A percentile compares a stretch with the other conserved stretches of the same genome.
Evolutionary conservation across 1,140 invertebrate genomes (phyloP).

Genomic region (Rhizoglyphus robini): DNA sequence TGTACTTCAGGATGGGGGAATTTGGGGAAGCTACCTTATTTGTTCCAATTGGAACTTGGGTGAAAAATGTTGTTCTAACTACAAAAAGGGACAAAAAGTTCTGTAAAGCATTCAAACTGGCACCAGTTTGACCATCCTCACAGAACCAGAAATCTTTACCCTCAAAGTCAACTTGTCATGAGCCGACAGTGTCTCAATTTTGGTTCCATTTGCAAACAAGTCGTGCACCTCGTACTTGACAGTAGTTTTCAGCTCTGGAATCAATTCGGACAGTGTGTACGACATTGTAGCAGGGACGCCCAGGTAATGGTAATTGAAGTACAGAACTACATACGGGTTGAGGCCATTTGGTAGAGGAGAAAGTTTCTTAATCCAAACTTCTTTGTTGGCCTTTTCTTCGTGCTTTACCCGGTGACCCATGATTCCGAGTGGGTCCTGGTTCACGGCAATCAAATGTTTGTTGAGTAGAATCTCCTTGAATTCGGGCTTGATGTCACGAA

Average conservation of each 20-base stretch:
- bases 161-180: conserved; percentile 78
- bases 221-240: conserved; percentile 61
- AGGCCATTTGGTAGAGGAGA: not conserved
- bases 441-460: conserved; percentile 30
- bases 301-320: not conserved
- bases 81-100: no score
- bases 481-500: conserved; percentile 30
- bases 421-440: conserved; percentile 34
- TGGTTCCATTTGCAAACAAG: conserved; percentile 68
- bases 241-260: not conserved
- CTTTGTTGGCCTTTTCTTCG: not conserved
- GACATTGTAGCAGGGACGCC: not conserved
- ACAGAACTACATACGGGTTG: not conserved
- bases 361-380: conserved; percentile 9
- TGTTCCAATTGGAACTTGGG: no score
- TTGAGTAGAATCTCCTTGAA: conserved; percentile 33
- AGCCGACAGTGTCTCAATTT: conserved; percentile 57
- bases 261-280: not conserved
- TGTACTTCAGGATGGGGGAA: no score
- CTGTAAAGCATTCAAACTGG: no score
- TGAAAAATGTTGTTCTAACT: no score
- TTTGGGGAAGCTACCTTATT: no score
- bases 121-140: conserved; percentile 24
- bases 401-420: conserved; percentile 45
- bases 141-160: conserved; percentile 71